A percentile compares a stretch with the other conserved stretches of the same genome.
Evolutionary conservation across 2,797 vertebrate species (phyloP).

Genomic region (Anas bahamensis): DNA sequence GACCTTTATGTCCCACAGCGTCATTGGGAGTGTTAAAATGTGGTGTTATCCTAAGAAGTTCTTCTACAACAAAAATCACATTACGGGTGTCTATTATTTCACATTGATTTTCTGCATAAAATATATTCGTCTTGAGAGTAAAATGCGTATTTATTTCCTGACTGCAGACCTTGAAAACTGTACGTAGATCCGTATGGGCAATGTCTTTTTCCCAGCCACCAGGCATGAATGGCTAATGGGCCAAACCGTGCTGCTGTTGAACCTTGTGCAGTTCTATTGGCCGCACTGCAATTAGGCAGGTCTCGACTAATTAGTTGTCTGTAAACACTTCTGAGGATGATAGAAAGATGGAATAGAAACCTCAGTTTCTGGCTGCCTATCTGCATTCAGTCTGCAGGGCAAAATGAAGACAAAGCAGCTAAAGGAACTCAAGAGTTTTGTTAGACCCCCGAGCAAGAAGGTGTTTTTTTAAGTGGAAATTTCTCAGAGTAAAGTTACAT

Average conservation of each 20-base stretch:
- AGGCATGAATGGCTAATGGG: background rate
- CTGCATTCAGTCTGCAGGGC: background rate
- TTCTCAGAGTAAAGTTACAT: conserved; percentile 8
- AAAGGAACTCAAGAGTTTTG: background rate
- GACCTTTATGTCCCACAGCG: background rate
- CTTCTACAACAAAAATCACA: background rate
- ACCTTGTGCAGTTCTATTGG: background rate
- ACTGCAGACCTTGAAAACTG: background rate
- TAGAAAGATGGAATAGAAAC: background rate
- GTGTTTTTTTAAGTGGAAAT: conserved; percentile 18
- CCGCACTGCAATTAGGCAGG: background rate
- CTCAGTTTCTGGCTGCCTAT: background rate
- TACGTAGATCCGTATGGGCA: fast-evolving
- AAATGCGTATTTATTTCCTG: background rate
- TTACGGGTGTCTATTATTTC: background rate
- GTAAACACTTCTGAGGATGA: conserved; percentile 25
- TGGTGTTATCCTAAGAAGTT: background rate
- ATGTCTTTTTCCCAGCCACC: background rate
- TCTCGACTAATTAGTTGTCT: background rate
- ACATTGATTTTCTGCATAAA: background rate
- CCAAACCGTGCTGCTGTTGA: background rate
- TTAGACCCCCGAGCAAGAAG: background rate
- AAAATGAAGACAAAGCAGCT: background rate
- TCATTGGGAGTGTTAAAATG: background rate
- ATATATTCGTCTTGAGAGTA: background rate